These are phyloP conservation scores for Zenarchopterus dispar DNA, from an alignment of 2,797 vertebrate species.

Conservation along the genomic window DNA sequence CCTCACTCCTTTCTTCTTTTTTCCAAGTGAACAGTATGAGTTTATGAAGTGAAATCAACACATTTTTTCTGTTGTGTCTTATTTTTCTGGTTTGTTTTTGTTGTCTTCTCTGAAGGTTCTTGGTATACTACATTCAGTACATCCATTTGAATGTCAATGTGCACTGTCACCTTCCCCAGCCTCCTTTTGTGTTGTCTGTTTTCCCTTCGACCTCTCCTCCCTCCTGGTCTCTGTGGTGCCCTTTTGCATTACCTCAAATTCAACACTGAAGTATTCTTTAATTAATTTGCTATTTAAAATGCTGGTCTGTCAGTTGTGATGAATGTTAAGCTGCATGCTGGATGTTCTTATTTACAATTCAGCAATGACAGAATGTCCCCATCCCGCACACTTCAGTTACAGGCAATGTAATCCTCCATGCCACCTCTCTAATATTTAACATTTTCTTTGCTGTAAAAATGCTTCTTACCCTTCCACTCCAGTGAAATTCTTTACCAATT, in stretches of 20 bases:
- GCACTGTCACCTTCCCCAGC: constrained; percentile 43
- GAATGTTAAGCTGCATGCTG: constrained; percentile 94
- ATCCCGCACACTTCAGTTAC: constrained; percentile 93
- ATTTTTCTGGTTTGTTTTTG: constrained; percentile 62
- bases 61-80: constrained; percentile 62
- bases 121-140: constrained; percentile 53
- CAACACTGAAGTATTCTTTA: constrained; percentile 85
- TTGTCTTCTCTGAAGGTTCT: constrained; percentile 58
- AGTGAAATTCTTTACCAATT: constrained; percentile 93
- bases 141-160: constrained; percentile 68
- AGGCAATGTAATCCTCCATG: constrained; percentile 89
- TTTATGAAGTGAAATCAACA: constrained; percentile 52
- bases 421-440: constrained; percentile 93
- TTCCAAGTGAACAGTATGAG: constrained; percentile 58
- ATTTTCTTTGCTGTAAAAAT: constrained; percentile 90
- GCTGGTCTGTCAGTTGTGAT: constrained; percentile 89
- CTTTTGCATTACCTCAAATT: constrained; percentile 88
- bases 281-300: constrained; percentile 86
- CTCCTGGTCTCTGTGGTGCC: constrained; percentile 79
- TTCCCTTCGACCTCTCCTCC: constrained; percentile 12
- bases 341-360: constrained; percentile 89
- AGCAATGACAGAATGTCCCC: constrained; percentile 89
- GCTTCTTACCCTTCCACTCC: constrained; percentile 89
- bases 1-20: constrained; percentile 63
- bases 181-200: constrained; percentile 47